phyloP scores from a whole-genome alignment of 2,113 vertebrate genomes.

The Lipophrys pholis region DNA sequence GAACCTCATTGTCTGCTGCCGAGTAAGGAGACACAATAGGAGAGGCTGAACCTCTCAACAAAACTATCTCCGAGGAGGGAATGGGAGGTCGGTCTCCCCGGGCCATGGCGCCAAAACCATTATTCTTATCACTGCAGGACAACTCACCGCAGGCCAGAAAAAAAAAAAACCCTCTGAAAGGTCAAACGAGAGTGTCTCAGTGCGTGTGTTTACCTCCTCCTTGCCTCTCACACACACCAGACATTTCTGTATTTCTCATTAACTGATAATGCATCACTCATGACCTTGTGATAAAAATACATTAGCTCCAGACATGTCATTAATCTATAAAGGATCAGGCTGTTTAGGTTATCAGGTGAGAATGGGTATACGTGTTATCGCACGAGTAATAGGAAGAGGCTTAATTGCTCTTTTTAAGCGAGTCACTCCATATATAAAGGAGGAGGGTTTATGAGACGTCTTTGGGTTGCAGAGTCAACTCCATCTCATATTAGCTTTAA shows the following conservation, averaged over 20 bases:
- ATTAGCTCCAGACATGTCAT: conserved; percentile 73
- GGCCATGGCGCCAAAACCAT: conserved; percentile 75
- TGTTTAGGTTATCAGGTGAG: conserved; percentile 75
- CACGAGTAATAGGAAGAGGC: conserved; percentile 33
- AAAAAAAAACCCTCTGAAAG: conserved; percentile 68
- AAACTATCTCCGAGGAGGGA: conserved; percentile 59
- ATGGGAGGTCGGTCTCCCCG: conserved; percentile 69
- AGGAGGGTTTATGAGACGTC: neutral
- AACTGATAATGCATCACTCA: conserved; percentile 82
- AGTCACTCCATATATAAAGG: conserved; percentile 15
- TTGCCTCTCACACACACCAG: conserved; percentile 57
- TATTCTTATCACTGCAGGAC: conserved; percentile 81
- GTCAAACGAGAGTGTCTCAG: conserved; percentile 76
- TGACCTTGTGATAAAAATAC: conserved; percentile 81
- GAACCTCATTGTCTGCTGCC: conserved; percentile 59
- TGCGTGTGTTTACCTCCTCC: conserved; percentile 68
- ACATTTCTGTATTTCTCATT: conserved; percentile 81
- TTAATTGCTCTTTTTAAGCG: conserved; percentile 57
- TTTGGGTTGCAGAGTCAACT: conserved; percentile 7
- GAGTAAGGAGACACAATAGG: conserved; percentile 60
- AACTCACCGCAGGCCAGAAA: conserved; percentile 66
- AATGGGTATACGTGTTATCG: conserved; percentile 60
- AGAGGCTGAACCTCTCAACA: conserved; percentile 48
- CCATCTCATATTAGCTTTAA: neutral
- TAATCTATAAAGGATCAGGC: conserved; percentile 74